A percentile compares a stretch with the other conserved stretches of the same genome.
Conservation (phyloP, 2,113 vertebrate species). For the Triplophysa rosa region DNA sequence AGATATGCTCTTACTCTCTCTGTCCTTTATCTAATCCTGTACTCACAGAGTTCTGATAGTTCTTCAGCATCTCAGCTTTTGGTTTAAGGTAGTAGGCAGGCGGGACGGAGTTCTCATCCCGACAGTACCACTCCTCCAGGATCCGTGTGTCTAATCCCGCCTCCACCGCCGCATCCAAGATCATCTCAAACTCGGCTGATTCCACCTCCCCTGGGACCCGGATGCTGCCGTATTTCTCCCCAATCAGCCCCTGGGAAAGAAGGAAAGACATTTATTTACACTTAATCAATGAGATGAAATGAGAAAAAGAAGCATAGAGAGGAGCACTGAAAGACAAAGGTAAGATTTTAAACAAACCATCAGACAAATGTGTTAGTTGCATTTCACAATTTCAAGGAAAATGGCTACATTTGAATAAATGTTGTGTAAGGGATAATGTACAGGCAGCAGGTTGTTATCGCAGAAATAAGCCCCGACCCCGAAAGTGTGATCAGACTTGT, state of each 20-base stretch:
- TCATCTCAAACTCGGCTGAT: slow-evolving; percentile 97
- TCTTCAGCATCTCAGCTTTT: slow-evolving; percentile 88
- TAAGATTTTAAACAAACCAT: too few relatives aligned
- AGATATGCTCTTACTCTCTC: not conserved
- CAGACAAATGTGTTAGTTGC: too few relatives aligned
- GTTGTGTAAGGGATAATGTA: too few relatives aligned
- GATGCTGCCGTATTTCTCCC: slow-evolving; percentile 96
- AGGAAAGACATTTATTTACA: slow-evolving; percentile 25
- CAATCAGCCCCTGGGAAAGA: slow-evolving; percentile 86
- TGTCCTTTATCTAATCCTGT: not conserved
- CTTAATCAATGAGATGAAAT: too few relatives aligned
- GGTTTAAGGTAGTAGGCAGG: slow-evolving; percentile 98
- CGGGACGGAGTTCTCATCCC: slow-evolving; percentile 95
- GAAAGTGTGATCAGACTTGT: too few relatives aligned
- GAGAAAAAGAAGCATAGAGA: too few relatives aligned
- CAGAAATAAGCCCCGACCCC: too few relatives aligned
- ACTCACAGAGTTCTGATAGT: slow-evolving; percentile 84
- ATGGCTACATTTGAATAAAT: too few relatives aligned
- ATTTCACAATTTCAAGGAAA: too few relatives aligned
- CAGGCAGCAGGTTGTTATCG: too few relatives aligned
- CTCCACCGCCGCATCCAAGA: slow-evolving; percentile 91
- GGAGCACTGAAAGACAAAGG: too few relatives aligned
- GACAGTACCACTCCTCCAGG: slow-evolving; percentile 97
- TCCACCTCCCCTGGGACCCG: slow-evolving; percentile 95
- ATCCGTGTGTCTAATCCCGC: slow-evolving; percentile 90